Evolutionary conservation across 2,797 vertebrate genomes (phyloP), one percentile per base, ranked within the genome.

Genomic region (Tympanoctomys barrerae): DNA sequence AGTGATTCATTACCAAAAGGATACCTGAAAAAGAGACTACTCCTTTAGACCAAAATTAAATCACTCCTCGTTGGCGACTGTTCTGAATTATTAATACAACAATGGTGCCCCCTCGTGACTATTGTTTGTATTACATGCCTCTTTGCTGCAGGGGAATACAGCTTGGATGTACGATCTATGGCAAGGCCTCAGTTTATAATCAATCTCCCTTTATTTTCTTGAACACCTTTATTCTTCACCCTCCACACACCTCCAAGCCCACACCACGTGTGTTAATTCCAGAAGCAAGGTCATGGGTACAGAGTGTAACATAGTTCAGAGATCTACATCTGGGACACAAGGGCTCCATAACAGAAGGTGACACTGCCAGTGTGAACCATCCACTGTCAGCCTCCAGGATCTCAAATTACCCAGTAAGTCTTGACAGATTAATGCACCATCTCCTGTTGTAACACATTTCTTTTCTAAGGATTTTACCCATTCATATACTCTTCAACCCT

Each of bases 51-150:
- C 73, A 78, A 93, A 84, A 24, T 79, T 18, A 92, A 94, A 94
- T 83, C 78, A 61, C 62, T 10, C 21, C 62, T 10, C 21, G 21
- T 14, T 46, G 0, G 10, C 0, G 21, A 85, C 52, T 19, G 39
- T 18, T 61, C 36, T 12, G 52, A 2, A 36, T 92, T 79, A 93
- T 95, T 93, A 54, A 59, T 71, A 36, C 4, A 66, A 73, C 88
- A 64, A 94, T 62, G 87, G 94, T 13, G 42, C 90, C 1, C 22
- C 54, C 97, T 93, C 64, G 62, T 83, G 96, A 12, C 70, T 9
- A 73, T 24, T 24, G 0, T 9, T 88, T 71, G 13, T 39, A 59
- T 57, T 89, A 87, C 93, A 93, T 33, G 22, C 39, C 21, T 42
- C 77, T 59, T 42, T 21, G 42, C 28, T 57, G n/a, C 16, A 24